Conservation (phyloP, 2,888 invertebrate genomes). For the Balanococcus diminutus region DNA sequence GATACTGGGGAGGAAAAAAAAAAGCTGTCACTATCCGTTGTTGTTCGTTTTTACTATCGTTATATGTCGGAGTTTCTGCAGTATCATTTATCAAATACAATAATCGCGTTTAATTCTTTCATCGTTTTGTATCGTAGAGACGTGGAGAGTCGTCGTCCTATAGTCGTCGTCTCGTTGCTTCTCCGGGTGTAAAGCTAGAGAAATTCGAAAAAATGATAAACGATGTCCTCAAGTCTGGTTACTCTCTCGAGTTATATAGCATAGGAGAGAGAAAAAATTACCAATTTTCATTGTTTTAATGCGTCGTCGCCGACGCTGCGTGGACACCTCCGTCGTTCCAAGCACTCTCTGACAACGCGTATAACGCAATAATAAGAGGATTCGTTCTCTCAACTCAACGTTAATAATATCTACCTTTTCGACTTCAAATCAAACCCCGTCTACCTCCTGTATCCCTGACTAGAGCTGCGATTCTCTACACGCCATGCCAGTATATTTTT, state of each 20-base stretch:
- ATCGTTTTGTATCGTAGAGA: background rate
- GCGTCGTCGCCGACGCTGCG: background rate
- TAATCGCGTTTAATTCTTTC: slow-evolving; percentile 28
- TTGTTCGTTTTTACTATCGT: background rate
- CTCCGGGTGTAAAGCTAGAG: background rate
- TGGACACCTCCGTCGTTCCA: background rate
- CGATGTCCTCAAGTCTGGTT: slow-evolving; percentile 22
- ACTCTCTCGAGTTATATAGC: background rate
- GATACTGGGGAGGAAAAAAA: background rate
- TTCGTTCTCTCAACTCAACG: background rate
- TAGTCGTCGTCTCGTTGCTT: background rate
- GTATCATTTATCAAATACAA: slow-evolving; percentile 29
- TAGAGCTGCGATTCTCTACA: background rate
- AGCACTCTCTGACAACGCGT: background rate
- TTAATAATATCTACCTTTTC: background rate
- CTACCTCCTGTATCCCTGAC: background rate
- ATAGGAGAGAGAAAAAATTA: background rate
- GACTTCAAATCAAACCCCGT: background rate
- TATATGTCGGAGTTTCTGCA: background rate
- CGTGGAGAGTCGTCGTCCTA: background rate
- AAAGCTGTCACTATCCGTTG: background rate
- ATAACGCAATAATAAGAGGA: background rate
- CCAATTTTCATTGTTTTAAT: slow-evolving; percentile 25
- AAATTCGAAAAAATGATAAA: slow-evolving; percentile 11
- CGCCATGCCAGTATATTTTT: background rate